Base-by-base conservation (phyloP, 2,113 vertebrate species). In the Dinomys branickii region DNA sequence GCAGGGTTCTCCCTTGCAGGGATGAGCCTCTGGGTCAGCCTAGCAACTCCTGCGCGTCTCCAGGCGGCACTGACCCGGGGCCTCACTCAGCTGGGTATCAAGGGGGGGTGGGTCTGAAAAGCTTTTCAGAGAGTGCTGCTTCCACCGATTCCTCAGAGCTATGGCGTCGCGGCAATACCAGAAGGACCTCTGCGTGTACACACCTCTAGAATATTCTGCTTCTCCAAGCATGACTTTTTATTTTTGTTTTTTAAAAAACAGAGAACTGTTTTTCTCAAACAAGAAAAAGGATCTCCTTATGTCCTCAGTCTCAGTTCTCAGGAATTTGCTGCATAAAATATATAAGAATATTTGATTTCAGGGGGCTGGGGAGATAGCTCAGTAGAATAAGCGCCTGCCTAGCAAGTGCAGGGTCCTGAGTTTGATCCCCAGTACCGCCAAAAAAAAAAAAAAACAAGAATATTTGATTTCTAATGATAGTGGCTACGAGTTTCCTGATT, bases 261-360 rank as follows among this genome's bases (percentile, higher is more conserved):
- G 30, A 91, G 91, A 63, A 8, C 11, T 6, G 20, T 77, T 93
- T 92, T 41, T 11, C 22, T 44, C 22, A 44, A 61, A 52, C 77
- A 69, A 65, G 41, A 4, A n/a, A 92, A 95, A 86, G 4, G 11
- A 17, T 54, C 78, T 4, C 41, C 94, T 67, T 56, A 26, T 50
- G 11, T 56, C 63, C 71, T 77, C 56, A 92, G 95, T 58, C 33
- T 97, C 20, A 17, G 22, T 35, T 91, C 38, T 47, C 44, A 41
- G 19, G 81, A 84, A 58, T 67, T 71, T 17, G 33, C 30, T 50
- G 7, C 41, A 88, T 77, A 24, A 73, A 71, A 77, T 38, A 93
- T 96, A 73, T 89, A 90, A 73, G 20, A 77, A 91, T 44, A 83
- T 41, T 41, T 75, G 91, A 86, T 81, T 86, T 94, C 59, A n/a